Conservation (phyloP, 92 coral and sea anemone genomes). For the Palythoa caribaeorum region DNA sequence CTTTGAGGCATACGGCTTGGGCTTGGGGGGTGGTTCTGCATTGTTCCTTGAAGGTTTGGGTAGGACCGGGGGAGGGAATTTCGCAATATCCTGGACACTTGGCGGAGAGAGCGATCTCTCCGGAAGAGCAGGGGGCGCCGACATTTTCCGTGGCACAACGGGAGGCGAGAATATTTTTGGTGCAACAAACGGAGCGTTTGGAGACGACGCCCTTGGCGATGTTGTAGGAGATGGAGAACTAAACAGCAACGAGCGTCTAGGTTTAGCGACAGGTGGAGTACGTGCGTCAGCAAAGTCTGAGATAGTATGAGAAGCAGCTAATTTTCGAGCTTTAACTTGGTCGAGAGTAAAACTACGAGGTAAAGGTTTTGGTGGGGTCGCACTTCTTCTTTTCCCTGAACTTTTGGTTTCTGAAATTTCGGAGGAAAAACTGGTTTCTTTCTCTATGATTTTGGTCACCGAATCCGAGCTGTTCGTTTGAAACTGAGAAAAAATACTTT, state of each 20-base stretch:
- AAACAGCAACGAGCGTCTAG: slow-evolving; percentile 38
- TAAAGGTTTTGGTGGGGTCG: slow-evolving; percentile 35
- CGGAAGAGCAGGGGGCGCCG: neutral
- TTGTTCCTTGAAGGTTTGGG: slow-evolving; percentile 29
- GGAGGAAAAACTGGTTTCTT: neutral
- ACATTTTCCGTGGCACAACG: slow-evolving; percentile 16
- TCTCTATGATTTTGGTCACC: slow-evolving; percentile 2
- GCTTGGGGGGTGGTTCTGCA: slow-evolving; percentile 20
- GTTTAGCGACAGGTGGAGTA: slow-evolving; percentile 33
- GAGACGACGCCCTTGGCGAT: neutral
- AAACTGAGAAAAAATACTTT: neutral
- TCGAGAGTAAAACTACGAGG: slow-evolving; percentile 29
- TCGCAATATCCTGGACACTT: neutral
- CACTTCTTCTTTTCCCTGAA: neutral
- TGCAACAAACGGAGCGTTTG: neutral
- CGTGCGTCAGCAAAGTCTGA: slow-evolving; percentile 36
- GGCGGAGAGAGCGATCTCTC: neutral
- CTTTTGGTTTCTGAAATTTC: slow-evolving; percentile 10
- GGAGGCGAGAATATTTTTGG: neutral
- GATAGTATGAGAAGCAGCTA: neutral
- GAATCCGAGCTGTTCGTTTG: slow-evolving; percentile 3
- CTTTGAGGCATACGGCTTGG: slow-evolving; percentile 42
- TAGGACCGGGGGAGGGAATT: neutral
- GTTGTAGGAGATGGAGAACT: neutral
- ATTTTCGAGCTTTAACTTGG: neutral